Percentiles rank a stretch among this genome's conserved stretches.
Evolutionary conservation across 2,888 invertebrate species (phyloP).

Genomic region (Stegophylla sp.): DNA sequence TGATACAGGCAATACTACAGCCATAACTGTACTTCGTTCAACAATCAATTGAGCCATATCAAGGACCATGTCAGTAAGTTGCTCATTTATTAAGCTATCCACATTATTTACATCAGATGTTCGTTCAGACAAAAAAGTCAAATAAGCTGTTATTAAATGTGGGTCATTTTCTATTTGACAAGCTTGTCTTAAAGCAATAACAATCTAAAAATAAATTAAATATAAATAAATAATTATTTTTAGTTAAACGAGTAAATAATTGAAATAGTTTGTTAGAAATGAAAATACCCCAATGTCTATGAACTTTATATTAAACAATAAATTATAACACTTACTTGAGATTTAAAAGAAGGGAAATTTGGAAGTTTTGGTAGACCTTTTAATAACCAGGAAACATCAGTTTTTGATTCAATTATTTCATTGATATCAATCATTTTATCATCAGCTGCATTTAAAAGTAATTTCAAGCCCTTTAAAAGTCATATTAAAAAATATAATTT

Average conservation of each 20-base stretch:
- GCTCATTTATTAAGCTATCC: slow-evolving; percentile 58
- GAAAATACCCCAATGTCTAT: background rate
- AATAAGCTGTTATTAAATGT: slow-evolving; percentile 80
- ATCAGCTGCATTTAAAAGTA: slow-evolving; percentile 71
- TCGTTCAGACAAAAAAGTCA: slow-evolving; percentile 82
- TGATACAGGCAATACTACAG: slow-evolving; percentile 76
- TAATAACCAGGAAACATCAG: slow-evolving; percentile 69
- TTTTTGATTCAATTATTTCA: slow-evolving; percentile 61
- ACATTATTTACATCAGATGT: slow-evolving; percentile 69
- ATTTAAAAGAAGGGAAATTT: slow-evolving; percentile 77
- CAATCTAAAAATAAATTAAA: slow-evolving; percentile 63
- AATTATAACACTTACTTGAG: slow-evolving; percentile 67
- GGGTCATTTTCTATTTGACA: slow-evolving; percentile 91
- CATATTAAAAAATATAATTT: background rate
- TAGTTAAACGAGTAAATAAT: background rate
- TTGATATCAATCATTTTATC: slow-evolving; percentile 67
- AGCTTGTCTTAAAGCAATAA: slow-evolving; percentile 80
- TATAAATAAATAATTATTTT: background rate
- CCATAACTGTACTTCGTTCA: slow-evolving; percentile 85
- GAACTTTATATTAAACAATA: background rate
- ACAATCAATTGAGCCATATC: slow-evolving; percentile 91
- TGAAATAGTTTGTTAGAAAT: background rate
- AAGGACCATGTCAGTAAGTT: slow-evolving; percentile 65
- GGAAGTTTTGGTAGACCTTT: slow-evolving; percentile 76
- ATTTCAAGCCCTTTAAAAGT: slow-evolving; percentile 72